Conservation (phyloP, 2,888 invertebrate species). For the Lithosia quadra region DNA sequence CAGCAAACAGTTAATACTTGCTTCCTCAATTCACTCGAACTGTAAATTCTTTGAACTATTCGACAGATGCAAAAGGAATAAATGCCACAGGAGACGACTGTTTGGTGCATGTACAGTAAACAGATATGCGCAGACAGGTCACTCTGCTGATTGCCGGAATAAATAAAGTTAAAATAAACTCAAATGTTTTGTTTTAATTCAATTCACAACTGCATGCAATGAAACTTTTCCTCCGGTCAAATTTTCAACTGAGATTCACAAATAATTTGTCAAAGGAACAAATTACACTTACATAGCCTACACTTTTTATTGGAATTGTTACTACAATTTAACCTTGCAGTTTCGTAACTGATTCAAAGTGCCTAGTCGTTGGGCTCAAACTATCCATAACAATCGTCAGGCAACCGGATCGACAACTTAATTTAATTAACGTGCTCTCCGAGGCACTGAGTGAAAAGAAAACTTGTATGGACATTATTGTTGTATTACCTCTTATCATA, state of each 20-base stretch:
- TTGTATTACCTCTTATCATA: neutral
- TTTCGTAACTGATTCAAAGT: too few relatives aligned
- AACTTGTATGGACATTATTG: neutral
- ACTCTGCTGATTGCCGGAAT: slow-evolving; percentile 6
- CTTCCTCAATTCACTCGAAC: slow-evolving; percentile 25
- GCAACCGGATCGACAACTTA: neutral
- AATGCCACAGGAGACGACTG: slow-evolving; percentile 29
- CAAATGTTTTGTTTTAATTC: neutral
- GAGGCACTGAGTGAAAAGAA: too few relatives aligned
- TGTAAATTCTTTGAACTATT: slow-evolving; percentile 39
- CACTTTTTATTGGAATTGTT: too few relatives aligned
- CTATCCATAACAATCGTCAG: neutral
- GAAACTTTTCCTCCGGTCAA: neutral
- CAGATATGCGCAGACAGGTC: slow-evolving; percentile 37
- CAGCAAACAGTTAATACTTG: slow-evolving; percentile 11
- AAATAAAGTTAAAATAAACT: slow-evolving; percentile 15
- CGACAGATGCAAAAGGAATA: slow-evolving; percentile 34
- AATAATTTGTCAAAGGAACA: too few relatives aligned
- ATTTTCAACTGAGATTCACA: too few relatives aligned
- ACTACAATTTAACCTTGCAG: too few relatives aligned
- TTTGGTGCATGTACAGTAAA: slow-evolving; percentile 44
- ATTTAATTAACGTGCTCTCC: too few relatives aligned
- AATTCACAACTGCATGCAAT: neutral
- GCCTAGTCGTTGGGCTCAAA: too few relatives aligned
- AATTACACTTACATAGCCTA: too few relatives aligned